A percentile compares a stretch with the other conserved stretches of the same genome.
These are phyloP conservation scores for Bradysia coprophila DNA, from an alignment of 1,140 invertebrate species.

Conservation along the genomic window DNA sequence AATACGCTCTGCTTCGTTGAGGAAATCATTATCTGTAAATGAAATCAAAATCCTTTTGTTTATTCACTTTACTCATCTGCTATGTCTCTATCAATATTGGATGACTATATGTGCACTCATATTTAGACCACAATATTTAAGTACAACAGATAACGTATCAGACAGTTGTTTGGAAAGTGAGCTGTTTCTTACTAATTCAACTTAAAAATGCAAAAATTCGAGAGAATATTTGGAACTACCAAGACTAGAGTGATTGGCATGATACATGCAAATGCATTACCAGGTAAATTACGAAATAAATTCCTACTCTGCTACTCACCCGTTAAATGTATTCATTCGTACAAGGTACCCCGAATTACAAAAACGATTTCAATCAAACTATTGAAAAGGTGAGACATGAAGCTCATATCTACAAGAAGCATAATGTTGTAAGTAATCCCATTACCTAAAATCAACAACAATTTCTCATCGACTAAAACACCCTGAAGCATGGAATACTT, in stretches of 20 bases:
- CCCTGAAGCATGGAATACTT: conserved; percentile 48
- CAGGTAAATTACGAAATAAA: conserved; percentile 29
- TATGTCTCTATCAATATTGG: too few species aligned
- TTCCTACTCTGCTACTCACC: neutral
- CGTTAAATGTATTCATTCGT: neutral
- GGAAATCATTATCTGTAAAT: too few species aligned
- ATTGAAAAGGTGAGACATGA: conserved; percentile 14
- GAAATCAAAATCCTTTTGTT: too few species aligned
- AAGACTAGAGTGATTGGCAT: conserved; percentile 46
- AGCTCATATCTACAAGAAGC: conserved; percentile 13
- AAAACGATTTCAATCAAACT: conserved; percentile 13
- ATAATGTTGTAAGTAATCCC: conserved; percentile 3
- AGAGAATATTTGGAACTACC: conserved; percentile 19
- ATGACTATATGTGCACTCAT: too few species aligned
- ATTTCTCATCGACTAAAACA: neutral
- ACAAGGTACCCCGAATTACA: conserved; percentile 16
- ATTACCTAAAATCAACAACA: neutral
- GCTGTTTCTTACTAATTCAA: conserved; percentile 17
- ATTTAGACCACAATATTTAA: too few species aligned
- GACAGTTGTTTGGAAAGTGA: too few species aligned
- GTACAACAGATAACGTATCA: too few species aligned
- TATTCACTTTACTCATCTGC: too few species aligned
- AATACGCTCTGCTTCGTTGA: too few species aligned
- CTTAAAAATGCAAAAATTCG: conserved; percentile 21
- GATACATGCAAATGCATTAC: conserved; percentile 51